Evolutionary conservation across 2,797 vertebrate genomes (phyloP).

Genomic region (Squalus acanthias): DNA sequence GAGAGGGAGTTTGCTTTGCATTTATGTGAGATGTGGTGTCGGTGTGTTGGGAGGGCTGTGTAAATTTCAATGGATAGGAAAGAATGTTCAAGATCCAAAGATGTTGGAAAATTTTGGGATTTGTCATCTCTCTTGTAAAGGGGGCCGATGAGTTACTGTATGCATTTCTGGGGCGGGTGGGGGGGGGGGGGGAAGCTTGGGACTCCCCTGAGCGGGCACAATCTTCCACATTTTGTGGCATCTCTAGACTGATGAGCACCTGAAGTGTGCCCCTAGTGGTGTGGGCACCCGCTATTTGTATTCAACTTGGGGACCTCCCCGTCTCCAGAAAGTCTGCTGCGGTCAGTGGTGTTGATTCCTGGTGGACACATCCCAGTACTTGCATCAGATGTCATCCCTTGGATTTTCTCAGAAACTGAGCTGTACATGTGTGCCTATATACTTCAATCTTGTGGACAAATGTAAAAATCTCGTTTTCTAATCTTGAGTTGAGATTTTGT

Average conservation of each 20-base stretch:
- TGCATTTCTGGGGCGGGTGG: neutral
- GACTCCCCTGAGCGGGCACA: neutral
- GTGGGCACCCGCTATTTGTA: neutral
- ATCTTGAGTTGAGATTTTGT: too few species aligned
- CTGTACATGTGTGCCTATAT: too few species aligned
- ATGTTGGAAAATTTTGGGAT: neutral
- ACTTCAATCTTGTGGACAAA: too few species aligned
- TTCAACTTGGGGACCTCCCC: neutral
- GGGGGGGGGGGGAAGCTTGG: neutral
- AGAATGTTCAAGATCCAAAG: neutral
- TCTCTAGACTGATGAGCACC: neutral
- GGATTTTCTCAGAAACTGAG: too few species aligned
- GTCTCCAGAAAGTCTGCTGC: too few species aligned
- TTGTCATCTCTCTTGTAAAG: neutral
- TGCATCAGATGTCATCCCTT: too few species aligned
- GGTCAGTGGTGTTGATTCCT: too few species aligned
- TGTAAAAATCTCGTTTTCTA: too few species aligned
- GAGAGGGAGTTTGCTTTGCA: neutral
- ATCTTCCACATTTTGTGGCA: neutral
- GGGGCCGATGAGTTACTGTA: neutral
- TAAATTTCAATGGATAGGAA: neutral
- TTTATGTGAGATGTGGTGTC: neutral
- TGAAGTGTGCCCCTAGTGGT: neutral
- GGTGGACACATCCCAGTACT: too few species aligned
- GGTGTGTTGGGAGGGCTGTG: neutral